Conservation (phyloP, 1,140 invertebrate genomes). For the Lepidurus arcticus region DNA sequence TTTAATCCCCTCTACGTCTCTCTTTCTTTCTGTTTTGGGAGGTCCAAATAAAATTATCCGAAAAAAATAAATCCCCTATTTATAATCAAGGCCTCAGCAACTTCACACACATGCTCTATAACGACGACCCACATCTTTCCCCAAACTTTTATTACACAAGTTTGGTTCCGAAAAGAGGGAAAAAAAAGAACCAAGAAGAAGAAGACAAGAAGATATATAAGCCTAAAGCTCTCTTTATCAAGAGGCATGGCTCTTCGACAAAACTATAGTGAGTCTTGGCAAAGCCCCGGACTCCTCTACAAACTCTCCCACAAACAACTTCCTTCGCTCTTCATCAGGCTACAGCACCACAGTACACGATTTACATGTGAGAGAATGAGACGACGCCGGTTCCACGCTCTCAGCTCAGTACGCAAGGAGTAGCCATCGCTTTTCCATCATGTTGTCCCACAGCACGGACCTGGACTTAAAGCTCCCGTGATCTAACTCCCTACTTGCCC, state of each 20-base stretch:
- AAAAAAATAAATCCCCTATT: too few species aligned
- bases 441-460: neutral
- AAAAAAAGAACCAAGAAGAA: too few species aligned
- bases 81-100: too few species aligned
- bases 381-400: neutral
- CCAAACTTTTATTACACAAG: too few species aligned
- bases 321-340: constrained; percentile 4
- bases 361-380: constrained; percentile 14
- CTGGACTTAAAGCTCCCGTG: neutral
- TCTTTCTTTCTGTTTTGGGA: neutral
- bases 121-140: too few species aligned
- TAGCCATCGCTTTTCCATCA: neutral
- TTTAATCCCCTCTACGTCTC: neutral
- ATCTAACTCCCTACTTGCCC: neutral
- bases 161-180: too few species aligned
- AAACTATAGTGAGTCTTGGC: too few species aligned
- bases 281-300: too few species aligned
- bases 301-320: neutral
- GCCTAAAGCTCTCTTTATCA: too few species aligned
- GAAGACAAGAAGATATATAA: too few species aligned
- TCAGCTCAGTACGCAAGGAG: neutral
- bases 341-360: neutral
- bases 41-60: neutral
- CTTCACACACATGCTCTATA: too few species aligned
- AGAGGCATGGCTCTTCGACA: too few species aligned